Percentiles rank a stretch among this genome's conserved stretches.
These are phyloP conservation scores for Aporophyla nigra DNA, from an alignment of 2,888 invertebrate species.

Conservation along the genomic window DNA sequence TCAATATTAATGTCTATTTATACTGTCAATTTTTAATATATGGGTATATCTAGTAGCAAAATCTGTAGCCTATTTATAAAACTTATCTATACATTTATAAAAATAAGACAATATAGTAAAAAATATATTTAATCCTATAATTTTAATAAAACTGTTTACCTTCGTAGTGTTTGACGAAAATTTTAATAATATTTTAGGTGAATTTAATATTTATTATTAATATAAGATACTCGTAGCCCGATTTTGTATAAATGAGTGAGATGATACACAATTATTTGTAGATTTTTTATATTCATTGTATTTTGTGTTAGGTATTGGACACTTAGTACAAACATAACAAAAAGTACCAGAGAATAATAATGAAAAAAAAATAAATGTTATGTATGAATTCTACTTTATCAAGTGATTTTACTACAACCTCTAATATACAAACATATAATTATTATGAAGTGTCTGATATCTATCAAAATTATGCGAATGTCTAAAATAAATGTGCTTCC, in stretches of 20 bases:
- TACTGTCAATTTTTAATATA: slow-evolving; percentile 61
- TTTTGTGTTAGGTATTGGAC: slow-evolving; percentile 46
- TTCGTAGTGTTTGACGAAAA: slow-evolving; percentile 54
- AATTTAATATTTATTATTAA: slow-evolving; percentile 45
- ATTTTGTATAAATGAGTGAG: slow-evolving; percentile 57
- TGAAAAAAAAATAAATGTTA: neutral
- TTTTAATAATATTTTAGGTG: slow-evolving; percentile 48
- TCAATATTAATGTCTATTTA: slow-evolving; percentile 59
- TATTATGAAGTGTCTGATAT: slow-evolving; percentile 47
- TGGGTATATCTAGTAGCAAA: slow-evolving; percentile 36
- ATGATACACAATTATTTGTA: slow-evolving; percentile 45
- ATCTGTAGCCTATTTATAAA: slow-evolving; percentile 50
- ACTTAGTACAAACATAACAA: neutral
- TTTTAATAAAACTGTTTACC: slow-evolving; percentile 58
- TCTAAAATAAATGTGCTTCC: slow-evolving; percentile 70
- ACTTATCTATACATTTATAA: slow-evolving; percentile 51
- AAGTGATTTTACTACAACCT: neutral
- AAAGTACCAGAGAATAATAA: neutral
- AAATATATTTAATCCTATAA: slow-evolving; percentile 54
- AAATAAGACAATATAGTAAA: slow-evolving; percentile 52
- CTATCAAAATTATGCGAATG: slow-evolving; percentile 33
- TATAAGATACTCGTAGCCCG: slow-evolving; percentile 66
- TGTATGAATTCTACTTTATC: neutral
- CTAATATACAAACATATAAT: neutral
- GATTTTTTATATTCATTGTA: slow-evolving; percentile 41